Evolutionary conservation across 2,113 vertebrate genomes (phyloP).

Genomic region (Naja naja): DNA sequence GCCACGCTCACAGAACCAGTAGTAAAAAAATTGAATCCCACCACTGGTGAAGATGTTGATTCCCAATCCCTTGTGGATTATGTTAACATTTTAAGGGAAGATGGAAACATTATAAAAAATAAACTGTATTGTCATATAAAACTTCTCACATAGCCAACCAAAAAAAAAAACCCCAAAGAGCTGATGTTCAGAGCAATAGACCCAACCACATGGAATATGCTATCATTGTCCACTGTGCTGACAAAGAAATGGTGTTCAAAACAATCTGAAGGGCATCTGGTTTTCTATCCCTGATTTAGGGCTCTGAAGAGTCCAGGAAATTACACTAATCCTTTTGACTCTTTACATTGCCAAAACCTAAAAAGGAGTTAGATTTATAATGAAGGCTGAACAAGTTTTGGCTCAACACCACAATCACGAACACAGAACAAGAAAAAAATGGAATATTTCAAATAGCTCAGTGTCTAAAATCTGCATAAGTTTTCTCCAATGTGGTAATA

Average conservation of each 20-base stretch:
- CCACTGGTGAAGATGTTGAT: too few relatives aligned
- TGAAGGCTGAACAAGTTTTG: neutral
- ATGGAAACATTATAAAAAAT: neutral
- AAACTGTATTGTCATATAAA: neutral
- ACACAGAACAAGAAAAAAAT: neutral
- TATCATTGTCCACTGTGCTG: neutral
- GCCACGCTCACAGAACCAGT: too few relatives aligned
- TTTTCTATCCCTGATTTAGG: neutral
- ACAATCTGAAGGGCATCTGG: neutral
- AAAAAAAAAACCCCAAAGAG: too few relatives aligned
- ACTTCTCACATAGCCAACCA: neutral
- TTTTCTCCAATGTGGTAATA: neutral
- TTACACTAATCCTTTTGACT: neutral
- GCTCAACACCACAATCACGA: neutral
- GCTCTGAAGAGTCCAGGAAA: neutral
- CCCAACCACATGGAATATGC: neutral
- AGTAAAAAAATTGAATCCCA: too few relatives aligned
- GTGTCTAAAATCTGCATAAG: neutral
- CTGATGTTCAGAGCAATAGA: neutral
- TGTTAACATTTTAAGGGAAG: neutral
- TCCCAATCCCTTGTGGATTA: neutral
- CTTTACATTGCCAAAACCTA: neutral
- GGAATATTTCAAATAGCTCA: neutral
- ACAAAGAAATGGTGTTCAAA: neutral
- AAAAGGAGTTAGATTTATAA: neutral